Evolutionary conservation across 2,888 invertebrate genomes (phyloP), one percentile per base, ranked within the genome.

Genomic region (Clistopyga incitator): DNA sequence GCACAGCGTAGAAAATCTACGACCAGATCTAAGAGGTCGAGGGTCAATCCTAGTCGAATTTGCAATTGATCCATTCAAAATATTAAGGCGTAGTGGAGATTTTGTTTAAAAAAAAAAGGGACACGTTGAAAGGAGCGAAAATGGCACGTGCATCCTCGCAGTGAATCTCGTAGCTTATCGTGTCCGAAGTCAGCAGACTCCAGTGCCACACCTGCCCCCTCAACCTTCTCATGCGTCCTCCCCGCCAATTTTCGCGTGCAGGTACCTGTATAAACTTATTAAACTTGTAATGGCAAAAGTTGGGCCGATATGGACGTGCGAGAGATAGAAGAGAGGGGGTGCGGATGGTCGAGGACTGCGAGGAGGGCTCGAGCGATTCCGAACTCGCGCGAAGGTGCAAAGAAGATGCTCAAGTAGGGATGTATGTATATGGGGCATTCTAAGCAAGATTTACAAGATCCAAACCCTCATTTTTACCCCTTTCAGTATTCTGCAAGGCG

Each of bases 271-370:
- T 81, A 90, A 92, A 92, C 91, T 91, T 92, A 92, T 92, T 91
- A 91, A 92, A 92, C 91, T 92, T 92, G 90, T 92, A 92, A 92
- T 92, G 90, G 91, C 90, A 88, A 92, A 92, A 92, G 91, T 92
- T 92, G 88, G 78, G 70, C 82, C 81, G 78, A 84, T 84, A 64
- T 75, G 76, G 76, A 78, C 76, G 81, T 70, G 54, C 59, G 72
- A 61, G 23, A 15, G 47, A 23, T 29, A 50, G 74, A 56, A 59
- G 68, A 59, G 68, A 29, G 52, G 34, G 64, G 78, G 11, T 29
- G 3, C 20, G 18, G 61, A 71, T 59, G 61, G 61, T 29, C 61
- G 61, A 45, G 47, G 64, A 59, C 59, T 50, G 50, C 34, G 47
- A 56, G 54, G 42, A 20, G 56, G 25, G 42, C 20, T 50, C 47